Base-by-base conservation (phyloP, 2,113 vertebrate genomes). In the Megaleporinus macrocephalus region DNA sequence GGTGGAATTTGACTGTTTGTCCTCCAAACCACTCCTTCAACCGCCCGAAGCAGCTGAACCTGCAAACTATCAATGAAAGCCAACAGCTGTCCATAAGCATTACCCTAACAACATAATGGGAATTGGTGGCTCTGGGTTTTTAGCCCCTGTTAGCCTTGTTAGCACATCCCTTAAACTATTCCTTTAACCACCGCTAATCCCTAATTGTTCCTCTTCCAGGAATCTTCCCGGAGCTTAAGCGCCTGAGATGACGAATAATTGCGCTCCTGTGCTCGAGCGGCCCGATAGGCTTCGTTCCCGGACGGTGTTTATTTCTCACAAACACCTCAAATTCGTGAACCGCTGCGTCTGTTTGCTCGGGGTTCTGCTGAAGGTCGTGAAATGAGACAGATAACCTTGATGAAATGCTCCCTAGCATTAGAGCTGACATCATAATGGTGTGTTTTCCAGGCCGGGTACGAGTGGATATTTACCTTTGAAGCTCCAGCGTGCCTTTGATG, bases 151-250 rank as follows among this genome's bases (percentile, higher is more conserved):
- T 36, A 36, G 33, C 33, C 33, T 4, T 36, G 33, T 36, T 44
- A 44, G 41, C 41, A 44, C 41, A 44, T 4, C 41, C 4, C 4
- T 44, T 44, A 11, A 44, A 44, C 5, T 7, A 44, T 44, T 44
- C 41, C 10, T 44, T 44, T 44, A 44, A 44, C 9, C 10, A 44
- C 41, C 9, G 6, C 87, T 89, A 88, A 88, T 86, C 91, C 84
- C 44, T 6, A 73, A 83, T 88, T 89, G 79, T 82, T 86, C 22
- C 53, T 22, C 53, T n/a, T 57, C 53, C 53, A 22, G 53, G 86
- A 89, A 87, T 90, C 78, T 88, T 89, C 55, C 4, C 5, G 7
- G 5, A 57, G 55, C 51, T 53, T 53, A 53, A 2, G 18, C 55
- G n/a, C n/a, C 24, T 26, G 1, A 61, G 57, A 18, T 2, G 57